Evolutionary conservation across 2,888 invertebrate genomes (phyloP).

Genomic region (Pilophorus perplexus): DNA sequence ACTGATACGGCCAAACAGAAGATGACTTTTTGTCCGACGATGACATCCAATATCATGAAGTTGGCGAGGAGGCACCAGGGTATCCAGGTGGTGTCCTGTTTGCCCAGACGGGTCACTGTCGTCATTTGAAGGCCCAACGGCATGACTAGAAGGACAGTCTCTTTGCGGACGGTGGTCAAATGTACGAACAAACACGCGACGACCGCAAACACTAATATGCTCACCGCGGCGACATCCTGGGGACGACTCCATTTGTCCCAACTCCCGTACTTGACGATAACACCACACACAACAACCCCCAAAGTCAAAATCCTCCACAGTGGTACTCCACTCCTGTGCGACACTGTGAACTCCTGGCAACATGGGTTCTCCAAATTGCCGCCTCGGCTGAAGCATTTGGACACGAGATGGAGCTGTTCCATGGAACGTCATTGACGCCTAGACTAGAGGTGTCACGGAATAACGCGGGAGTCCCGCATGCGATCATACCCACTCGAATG

Average conservation of each 20-base stretch:
- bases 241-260: not conserved
- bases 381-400: conserved; percentile 26
- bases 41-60: conserved; percentile 35
- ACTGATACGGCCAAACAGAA: conserved; percentile 32
- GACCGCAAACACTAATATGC: not conserved
- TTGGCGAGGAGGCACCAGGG: conserved; percentile 21
- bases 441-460: no score
- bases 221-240: not conserved
- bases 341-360: conserved; percentile 25
- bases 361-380: conserved; percentile 18
- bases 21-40: conserved; percentile 28
- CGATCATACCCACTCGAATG: no score
- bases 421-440: conserved; percentile 18
- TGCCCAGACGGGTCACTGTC: not conserved
- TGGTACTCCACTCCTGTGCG: not conserved
- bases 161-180: conserved; percentile 9
- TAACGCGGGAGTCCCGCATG: no score
- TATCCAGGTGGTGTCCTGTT: conserved; percentile 24
- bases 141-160: conserved; percentile 27
- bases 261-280: not conserved
- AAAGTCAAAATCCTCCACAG: conserved; percentile 1
- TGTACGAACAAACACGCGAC: not conserved
- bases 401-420: conserved; percentile 20
- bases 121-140: conserved; percentile 30
- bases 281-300: not conserved